These are phyloP conservation scores for Octomys mimax DNA, from an alignment of 2,797 vertebrate species.

Conservation along the genomic window DNA sequence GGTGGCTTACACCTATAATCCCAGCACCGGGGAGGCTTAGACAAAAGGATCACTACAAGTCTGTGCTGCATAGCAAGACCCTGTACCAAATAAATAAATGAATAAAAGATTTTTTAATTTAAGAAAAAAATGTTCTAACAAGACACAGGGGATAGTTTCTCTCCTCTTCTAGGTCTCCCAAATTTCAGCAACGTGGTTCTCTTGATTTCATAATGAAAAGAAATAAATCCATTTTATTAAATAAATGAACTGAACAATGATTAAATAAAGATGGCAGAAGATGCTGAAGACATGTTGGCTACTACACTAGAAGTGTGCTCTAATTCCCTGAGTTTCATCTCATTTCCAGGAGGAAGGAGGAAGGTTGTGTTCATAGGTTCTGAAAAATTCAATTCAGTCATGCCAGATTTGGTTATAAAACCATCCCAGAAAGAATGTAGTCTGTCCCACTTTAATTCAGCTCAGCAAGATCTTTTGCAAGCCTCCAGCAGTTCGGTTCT, in stretches of 20 bases:
- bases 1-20: too few species aligned
- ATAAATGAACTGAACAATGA: slow-evolving; percentile 29
- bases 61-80: too few species aligned
- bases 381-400: not conserved
- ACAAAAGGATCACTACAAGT: too few species aligned
- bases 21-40: too few species aligned
- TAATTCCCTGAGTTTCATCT: not conserved
- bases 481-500: not conserved
- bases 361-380: not conserved
- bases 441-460: not conserved
- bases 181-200: slow-evolving; percentile 8
- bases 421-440: not conserved
- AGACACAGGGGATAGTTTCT: not conserved
- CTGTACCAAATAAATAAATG: too few species aligned
- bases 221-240: slow-evolving; percentile 39
- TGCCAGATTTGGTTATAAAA: not conserved
- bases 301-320: not conserved
- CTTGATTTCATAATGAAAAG: slow-evolving; percentile 45
- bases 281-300: not conserved
- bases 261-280: slow-evolving; percentile 45
- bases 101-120: too few species aligned
- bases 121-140: not conserved
- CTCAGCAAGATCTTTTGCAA: not conserved
- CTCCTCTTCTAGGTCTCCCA: not conserved
- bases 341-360: not conserved